phyloP scores from a whole-genome alignment of 2,888 invertebrate species.

The Hirtodrosophila cameraria region DNA sequence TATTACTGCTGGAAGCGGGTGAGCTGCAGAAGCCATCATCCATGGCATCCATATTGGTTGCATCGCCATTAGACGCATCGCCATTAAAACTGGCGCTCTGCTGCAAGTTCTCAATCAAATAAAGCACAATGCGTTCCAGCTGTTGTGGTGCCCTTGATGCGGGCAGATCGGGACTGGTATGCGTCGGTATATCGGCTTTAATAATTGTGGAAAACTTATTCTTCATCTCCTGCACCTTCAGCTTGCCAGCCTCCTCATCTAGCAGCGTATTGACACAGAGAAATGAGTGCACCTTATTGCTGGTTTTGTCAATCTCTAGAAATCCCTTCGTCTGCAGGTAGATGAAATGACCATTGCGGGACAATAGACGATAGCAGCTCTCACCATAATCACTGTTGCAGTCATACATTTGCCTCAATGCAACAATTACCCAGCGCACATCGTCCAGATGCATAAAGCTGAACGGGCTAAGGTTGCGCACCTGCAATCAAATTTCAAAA shows the following conservation, averaged over 20 bases:
- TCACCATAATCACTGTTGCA: constrained; percentile 92
- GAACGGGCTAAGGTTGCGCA: constrained; percentile 94
- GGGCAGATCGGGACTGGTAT: constrained; percentile 82
- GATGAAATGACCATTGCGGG: constrained; percentile 92
- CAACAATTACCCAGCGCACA: constrained; percentile 94
- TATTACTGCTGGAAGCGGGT: constrained; percentile 36
- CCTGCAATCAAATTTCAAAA: constrained; percentile 79
- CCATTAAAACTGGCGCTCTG: constrained; percentile 66
- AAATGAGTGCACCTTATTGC: constrained; percentile 92
- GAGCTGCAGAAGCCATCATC: constrained; percentile 48
- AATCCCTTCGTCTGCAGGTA: constrained; percentile 93
- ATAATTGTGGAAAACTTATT: constrained; percentile 90
- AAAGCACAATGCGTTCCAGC: constrained; percentile 89
- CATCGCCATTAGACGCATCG: constrained; percentile 8
- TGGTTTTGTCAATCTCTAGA: constrained; percentile 90
- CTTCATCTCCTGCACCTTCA: constrained; percentile 92
- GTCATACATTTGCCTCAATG: constrained; percentile 94
- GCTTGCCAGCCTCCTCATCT: constrained; percentile 89
- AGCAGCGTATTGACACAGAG: constrained; percentile 93
- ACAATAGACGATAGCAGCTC: constrained; percentile 92
- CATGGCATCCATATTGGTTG: constrained; percentile 31
- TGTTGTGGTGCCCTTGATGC: constrained; percentile 89
- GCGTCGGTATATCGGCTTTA: constrained; percentile 85
- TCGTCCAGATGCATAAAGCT: constrained; percentile 95
- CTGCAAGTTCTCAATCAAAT: constrained; percentile 86